A percentile compares a stretch with the other conserved stretches of the same genome.
Conservation (phyloP, 2,113 vertebrate species). For the Paratilapia polleni region DNA sequence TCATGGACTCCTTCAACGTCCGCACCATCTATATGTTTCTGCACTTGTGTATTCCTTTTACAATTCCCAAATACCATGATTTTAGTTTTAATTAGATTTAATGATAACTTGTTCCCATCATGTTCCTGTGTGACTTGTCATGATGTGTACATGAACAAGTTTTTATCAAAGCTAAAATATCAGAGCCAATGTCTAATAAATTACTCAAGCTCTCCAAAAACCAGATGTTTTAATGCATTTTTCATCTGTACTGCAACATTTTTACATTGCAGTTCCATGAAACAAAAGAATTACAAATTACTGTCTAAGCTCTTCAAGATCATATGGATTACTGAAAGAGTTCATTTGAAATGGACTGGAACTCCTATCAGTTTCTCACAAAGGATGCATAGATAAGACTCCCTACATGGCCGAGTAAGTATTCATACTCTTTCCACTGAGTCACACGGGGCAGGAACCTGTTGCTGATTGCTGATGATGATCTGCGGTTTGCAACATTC, state of each 20-base stretch:
- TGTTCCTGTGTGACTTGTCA: neutral
- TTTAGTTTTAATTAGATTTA: no score
- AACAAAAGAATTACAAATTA: neutral
- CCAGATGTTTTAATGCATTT: neutral
- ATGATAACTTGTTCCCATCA: no score
- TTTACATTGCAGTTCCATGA: neutral
- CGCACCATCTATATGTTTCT: no score
- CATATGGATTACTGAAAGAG: neutral
- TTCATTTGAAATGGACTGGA: neutral
- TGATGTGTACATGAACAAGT: neutral
- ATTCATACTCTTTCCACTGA: neutral
- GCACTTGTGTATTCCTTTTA: no score
- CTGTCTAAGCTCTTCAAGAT: neutral
- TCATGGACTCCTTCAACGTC: no score
- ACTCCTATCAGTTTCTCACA: neutral
- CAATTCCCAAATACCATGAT: no score
- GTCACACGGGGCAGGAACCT: neutral
- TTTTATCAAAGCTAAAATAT: neutral
- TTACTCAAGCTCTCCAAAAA: neutral
- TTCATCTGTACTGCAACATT: neutral
- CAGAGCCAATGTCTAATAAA: no score
- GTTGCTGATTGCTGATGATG: neutral
- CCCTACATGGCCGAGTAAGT: neutral
- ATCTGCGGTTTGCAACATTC: neutral
- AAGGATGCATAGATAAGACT: neutral